Conservation (phyloP, 2,888 invertebrate genomes). For the Fissipunctia ypsillon region DNA sequence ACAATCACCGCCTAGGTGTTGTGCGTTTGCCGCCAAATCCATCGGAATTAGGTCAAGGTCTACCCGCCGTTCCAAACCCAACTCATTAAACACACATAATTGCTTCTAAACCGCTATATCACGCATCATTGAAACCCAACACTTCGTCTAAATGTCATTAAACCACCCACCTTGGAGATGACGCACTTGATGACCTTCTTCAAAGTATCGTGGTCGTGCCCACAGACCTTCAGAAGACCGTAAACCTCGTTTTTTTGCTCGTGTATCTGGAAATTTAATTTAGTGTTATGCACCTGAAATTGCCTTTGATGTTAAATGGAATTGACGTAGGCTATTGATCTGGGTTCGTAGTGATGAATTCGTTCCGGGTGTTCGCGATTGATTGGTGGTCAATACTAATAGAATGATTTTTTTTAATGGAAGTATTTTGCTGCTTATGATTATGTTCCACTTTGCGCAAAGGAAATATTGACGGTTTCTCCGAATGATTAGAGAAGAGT, state of each 20-base stretch:
- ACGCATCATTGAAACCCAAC: slow-evolving; percentile 9
- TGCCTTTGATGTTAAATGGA: slow-evolving; percentile 55
- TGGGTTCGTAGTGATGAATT: slow-evolving; percentile 7
- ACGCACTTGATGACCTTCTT: slow-evolving; percentile 89
- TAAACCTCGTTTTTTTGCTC: slow-evolving; percentile 82
- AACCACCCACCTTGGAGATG: slow-evolving; percentile 83
- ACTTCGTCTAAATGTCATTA: slow-evolving; percentile 31
- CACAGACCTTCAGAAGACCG: slow-evolving; percentile 83
- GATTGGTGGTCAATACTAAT: slow-evolving; percentile 5
- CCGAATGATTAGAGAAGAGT: background rate
- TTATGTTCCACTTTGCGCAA: slow-evolving; percentile 14
- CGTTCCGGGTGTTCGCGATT: slow-evolving; percentile 18
- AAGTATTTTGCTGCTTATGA: slow-evolving; percentile 1
- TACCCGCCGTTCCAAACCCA: background rate
- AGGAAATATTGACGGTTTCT: slow-evolving; percentile 6
- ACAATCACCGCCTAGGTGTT: background rate
- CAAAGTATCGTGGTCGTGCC: slow-evolving; percentile 85
- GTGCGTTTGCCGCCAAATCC: background rate
- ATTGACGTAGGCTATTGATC: slow-evolving; percentile 45
- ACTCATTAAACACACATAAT: slow-evolving; percentile 39
- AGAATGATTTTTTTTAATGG: slow-evolving; percentile 5
- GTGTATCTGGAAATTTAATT: slow-evolving; percentile 79
- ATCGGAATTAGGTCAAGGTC: slow-evolving; percentile 25
- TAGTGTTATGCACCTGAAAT: slow-evolving; percentile 32
- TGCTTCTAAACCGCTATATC: slow-evolving; percentile 21